Base-by-base conservation (phyloP, 1,140 invertebrate genomes). In the Aphelenchoides avenae region DNA sequence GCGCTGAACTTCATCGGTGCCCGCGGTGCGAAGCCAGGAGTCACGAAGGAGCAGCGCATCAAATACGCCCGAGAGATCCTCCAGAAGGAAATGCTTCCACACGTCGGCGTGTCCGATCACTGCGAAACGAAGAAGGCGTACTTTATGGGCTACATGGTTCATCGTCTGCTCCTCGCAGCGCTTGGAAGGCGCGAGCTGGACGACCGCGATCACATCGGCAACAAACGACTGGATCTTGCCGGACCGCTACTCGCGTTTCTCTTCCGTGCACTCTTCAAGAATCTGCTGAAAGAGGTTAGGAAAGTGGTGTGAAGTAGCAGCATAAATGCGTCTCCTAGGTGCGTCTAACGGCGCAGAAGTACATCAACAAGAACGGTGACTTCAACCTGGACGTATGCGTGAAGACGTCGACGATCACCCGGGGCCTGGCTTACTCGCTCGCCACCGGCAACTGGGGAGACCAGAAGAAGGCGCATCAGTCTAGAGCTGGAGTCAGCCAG, bases 371-470 rank as follows among this genome's bases (percentile, higher is more conserved):
- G 73, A 91, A 91, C 57, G 95, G 95, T 82, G 92, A 97, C 78
- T 98, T 98, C 70, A 96, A 94, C 80, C 80, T 97, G 52, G 92
- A 97, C 73, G 80, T 96, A 47, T 91, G 93, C 26, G 93, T 98
- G 40, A 96, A 95, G 79, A 95, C 92, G 0, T 87, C 91, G 77
- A 91, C 95, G 36, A 97, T 98, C 48, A 97, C 93, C 2, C 91
- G 97, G 79, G 94, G 94, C n/a, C 81, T 98, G 22, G 82, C 90
- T 62, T 98, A 98, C 78, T 97, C 93, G 0, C 80, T 98, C 61
- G 93, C 94, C 70, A 98, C 94, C 34, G 94, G 94, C 29, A 98
- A 98, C 80, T 98, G 94, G 94, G 94, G 94, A 33, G 94, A 98
- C 78, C 94, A 98, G 80, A 98, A 97, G 78, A 98, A 98, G 79